Base-by-base conservation (phyloP, 2,888 invertebrate genomes). In the Metellina segmentata region DNA sequence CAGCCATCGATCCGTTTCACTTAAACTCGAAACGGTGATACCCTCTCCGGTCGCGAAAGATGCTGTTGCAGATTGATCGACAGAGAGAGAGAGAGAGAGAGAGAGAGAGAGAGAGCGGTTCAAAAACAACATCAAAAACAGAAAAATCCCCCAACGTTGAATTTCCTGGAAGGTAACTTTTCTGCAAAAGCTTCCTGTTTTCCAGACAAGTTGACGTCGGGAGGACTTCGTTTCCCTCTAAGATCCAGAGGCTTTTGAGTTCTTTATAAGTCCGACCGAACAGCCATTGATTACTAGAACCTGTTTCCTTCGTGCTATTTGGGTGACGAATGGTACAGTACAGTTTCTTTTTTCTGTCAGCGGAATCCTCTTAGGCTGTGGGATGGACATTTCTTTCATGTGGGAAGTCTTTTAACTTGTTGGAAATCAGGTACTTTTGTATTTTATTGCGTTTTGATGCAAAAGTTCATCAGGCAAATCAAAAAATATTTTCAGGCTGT, bases 121-220 rank as follows among this genome's bases (percentile, higher is more conserved):
- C 9, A 16, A 61, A 16, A 61, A 61, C 61, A 61, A 61, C 61
- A 11, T 16, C 11, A 11, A 16, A 34, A 34, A 34, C 34, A 34
- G 34, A 34, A 34, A 34, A 34, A 34, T 34, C 34, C 61, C 11
- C 61, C 13, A 16, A 11, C 16, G 61, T 61, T 16, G 61, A 61
- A 61, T 61, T 61, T 61, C 61, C 61, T 61, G 61, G 16, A 79
- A 85, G 85, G 75, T 85, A 75, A 85, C 85, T 85, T 72, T 61
- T 85, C 61, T 61, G 53, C 19, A 34, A n/a, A 75, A 53, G 85
- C 74, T 85, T 85, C 85, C 61, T 19, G 20, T n/a, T 34, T 72
- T 20, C 61, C 74, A 34, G 85, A 85, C 85, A 85, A 53, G 53
- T 74, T 85, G 85, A 74, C 85, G 85, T 74, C 85, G 49, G 20